Conservation (phyloP, 2,113 vertebrate species). For the Mesembrinibis cayennensis region DNA sequence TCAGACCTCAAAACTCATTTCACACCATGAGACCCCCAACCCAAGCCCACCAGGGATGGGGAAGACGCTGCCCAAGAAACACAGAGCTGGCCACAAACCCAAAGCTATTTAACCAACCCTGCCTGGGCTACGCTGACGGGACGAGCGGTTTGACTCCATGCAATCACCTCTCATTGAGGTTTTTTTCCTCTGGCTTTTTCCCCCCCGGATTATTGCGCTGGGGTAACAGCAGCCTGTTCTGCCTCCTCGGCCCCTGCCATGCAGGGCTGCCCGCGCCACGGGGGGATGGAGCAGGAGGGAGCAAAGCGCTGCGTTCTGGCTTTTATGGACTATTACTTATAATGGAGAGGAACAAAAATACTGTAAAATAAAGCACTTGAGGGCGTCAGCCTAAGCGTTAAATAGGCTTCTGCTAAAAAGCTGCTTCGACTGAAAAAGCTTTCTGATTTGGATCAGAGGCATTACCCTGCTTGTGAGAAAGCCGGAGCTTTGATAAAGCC, state of each 20-base stretch:
- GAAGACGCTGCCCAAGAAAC: background rate
- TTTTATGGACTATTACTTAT: conserved; percentile 20
- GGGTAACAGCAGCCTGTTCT: background rate
- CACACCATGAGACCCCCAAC: background rate
- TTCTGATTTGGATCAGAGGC: background rate
- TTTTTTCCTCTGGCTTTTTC: background rate
- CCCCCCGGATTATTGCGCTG: background rate
- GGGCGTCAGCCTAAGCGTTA: conserved; percentile 20
- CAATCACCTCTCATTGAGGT: fast-evolving
- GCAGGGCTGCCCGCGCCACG: background rate
- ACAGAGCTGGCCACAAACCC: background rate
- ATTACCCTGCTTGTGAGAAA: background rate
- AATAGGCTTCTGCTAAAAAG: conserved; percentile 20
- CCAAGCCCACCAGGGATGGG: background rate
- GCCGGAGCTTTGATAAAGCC: background rate
- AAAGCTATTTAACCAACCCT: background rate
- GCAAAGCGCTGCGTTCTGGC: background rate
- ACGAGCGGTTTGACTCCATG: fast-evolving
- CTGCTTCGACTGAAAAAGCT: background rate
- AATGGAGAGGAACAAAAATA: conserved; percentile 33
- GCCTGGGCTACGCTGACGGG: fast-evolving
- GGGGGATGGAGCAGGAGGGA: background rate
- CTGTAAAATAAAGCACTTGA: conserved; percentile 43
- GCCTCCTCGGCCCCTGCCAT: background rate
- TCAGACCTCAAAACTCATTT: background rate